Base-by-base conservation (phyloP, 1,140 invertebrate species). In the Papilio glaucus region DNA sequence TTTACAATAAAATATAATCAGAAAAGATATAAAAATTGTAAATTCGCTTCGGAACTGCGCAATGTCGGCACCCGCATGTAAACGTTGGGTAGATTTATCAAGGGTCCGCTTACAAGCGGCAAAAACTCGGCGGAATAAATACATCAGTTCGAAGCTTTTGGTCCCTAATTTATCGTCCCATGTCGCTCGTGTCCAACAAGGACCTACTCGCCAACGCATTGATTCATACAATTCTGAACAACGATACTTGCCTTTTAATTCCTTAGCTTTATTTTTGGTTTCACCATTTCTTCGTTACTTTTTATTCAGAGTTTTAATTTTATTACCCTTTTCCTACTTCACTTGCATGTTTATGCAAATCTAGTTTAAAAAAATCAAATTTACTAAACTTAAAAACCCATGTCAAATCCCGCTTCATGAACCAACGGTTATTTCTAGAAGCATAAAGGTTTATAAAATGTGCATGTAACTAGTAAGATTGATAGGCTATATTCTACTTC, bases 51-150 rank as follows among this genome's bases (percentile, higher is more conserved):
- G 15, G 15, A 68, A 67, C 15, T 67, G 39, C 6, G 61, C 67
- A 33, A 21, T 65, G 15, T 42, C 41, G 45, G 42, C 15, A 29
- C 42, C 67, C 45, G 67, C 42, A 69, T 63, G 67, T 68, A 75
- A 77, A 77, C 72, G 75, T 75, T 74, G 70, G 74, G 65, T 57
- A 74, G 72, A 85, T 83, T 78, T 82, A 87, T 87, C 81, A 85
- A 81, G 80, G 74, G 73, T 38, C 74, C 60, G 61, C 72, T 77
- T 71, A 74, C 72, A 71, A 67, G 41, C 69, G 71, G 77, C 79
- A 85, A 87, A 87, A 84, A 77, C 73, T 82, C 84, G 21, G 60
- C 72, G 80, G 82, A 73, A 84, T 83, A 85, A 85, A 87, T 82
- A 83, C 76, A 85, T 87, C 79, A 80, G 73, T 75, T 72, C 68